These are phyloP conservation scores for Penaeus vannamei DNA, from an alignment of 1,140 invertebrate genomes.

Conservation along the genomic window DNA sequence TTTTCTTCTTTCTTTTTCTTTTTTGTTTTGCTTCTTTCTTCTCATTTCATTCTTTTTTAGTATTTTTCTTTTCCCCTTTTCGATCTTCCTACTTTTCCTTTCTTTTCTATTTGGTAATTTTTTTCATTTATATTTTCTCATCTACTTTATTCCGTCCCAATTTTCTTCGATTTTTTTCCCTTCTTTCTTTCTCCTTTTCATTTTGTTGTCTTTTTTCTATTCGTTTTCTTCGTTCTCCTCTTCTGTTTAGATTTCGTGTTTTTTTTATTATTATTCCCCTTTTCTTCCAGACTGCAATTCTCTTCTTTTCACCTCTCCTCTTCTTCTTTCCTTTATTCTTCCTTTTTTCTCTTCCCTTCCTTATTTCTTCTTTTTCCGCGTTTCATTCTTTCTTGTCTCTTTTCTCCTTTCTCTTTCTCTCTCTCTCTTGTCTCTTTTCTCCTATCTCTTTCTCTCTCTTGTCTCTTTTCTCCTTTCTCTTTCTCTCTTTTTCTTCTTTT, in stretches of 20 bases:
- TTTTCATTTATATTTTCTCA: too few relatives aligned
- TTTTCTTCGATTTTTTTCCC: too few relatives aligned
- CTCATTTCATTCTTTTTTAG: not conserved
- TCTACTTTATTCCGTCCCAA: too few relatives aligned
- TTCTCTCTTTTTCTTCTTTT: not conserved
- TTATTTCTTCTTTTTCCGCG: not conserved
- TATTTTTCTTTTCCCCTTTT: not conserved
- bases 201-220: too few relatives aligned
- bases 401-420: not conserved
- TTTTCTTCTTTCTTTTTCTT: not conserved
- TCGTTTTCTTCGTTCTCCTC: too few relatives aligned
- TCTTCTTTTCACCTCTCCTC: not conserved
- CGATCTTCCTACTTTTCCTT: not conserved
- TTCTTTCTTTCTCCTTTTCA: too few relatives aligned
- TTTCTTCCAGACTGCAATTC: too few relatives aligned
- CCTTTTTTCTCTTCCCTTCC: not conserved
- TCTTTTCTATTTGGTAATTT: too few relatives aligned
- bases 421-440: not conserved
- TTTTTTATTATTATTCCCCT: too few relatives aligned
- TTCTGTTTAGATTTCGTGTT: too few relatives aligned
- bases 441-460: not conserved
- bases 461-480: not conserved
- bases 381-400: not conserved
- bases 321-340: not conserved
- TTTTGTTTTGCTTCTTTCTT: not conserved